Evolutionary conservation across 2,888 invertebrate species (phyloP), one percentile per base, ranked within the genome.

Genomic region (Willowsia nigromaculata): DNA sequence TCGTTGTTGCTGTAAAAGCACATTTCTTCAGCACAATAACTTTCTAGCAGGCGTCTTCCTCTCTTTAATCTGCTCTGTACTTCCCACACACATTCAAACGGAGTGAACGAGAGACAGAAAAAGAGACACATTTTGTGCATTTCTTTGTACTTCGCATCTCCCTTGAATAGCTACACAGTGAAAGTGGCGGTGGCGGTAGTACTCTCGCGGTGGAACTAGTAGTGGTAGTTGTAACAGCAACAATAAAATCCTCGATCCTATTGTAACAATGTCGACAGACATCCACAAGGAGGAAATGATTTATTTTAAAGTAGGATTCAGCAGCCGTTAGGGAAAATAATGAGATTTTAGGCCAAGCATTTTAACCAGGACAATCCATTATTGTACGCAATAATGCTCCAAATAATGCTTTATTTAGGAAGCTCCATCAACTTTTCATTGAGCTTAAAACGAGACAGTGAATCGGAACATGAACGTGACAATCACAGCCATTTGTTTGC

Each of bases 11-110:
- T 59, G 43, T 62, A 62, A 59, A 59, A 62, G 59, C 37, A 81
- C 81, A 81, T 81, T 59, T 81, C 81, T 59, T 81, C 81, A 81
- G 43, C 81, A 62, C 81, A 81, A 81, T 81, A 62, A 81, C 81
- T 81, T 59, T 81, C 43, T 62, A 59, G 62, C 81, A 81, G 59
- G 40, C 59, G 27, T 81, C 62, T 81, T 81, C 81, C 59, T 81
- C 62, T 62, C 62, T 62, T 40, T 81, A 81, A 81, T 81, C 81
- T 81, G 59, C n/a, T 76, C 30, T 76, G 25, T 43, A 71, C 71
- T 71, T 71, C 22, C 71, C 71, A 71, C 71, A 71, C 15, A 25
- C 37, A 68, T 40, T 11, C 22, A 22, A 22, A 71, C 22, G 22
- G 37, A 18, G 68, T 6, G 37, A 40, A 22, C 6, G 33, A 62